Percentiles rank a stretch among this genome's conserved stretches.
Conservation (phyloP, 2,888 invertebrate genomes). For the Lasioglossum lativentre region DNA sequence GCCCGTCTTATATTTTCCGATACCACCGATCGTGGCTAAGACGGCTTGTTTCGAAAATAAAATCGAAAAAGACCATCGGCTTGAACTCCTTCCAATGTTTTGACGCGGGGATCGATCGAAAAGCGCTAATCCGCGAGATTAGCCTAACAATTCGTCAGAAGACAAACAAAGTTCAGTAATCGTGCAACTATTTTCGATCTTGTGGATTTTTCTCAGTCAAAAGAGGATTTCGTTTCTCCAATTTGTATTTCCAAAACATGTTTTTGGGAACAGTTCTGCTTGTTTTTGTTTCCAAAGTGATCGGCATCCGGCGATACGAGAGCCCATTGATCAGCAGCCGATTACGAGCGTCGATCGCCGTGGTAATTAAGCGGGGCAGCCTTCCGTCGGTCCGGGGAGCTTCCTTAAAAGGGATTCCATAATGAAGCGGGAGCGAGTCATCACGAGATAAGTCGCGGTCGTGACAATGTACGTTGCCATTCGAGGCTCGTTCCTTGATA, state of each 20-base stretch:
- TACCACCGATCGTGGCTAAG: background rate
- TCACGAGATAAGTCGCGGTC: slow-evolving; percentile 63
- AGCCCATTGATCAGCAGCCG: background rate
- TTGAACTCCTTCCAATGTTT: slow-evolving; percentile 22
- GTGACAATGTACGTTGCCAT: slow-evolving; percentile 71
- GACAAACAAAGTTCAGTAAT: too few relatives aligned
- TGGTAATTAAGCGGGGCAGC: slow-evolving; percentile 45
- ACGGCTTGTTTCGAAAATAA: background rate
- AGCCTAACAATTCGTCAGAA: background rate
- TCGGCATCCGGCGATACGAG: background rate
- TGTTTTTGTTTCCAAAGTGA: background rate
- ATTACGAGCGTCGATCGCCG: background rate
- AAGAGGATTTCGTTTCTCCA: background rate
- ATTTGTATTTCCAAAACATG: background rate
- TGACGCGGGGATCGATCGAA: background rate
- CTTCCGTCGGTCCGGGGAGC: slow-evolving; percentile 30
- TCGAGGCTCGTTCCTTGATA: slow-evolving; percentile 58
- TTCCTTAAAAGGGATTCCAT: slow-evolving; percentile 71
- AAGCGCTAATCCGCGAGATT: background rate
- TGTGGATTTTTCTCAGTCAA: background rate
- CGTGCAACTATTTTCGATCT: too few relatives aligned
- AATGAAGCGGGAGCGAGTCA: slow-evolving; percentile 44
- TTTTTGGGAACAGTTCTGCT: background rate
- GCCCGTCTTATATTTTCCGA: background rate
- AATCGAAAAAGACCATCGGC: background rate